Conservation (phyloP, 2,888 invertebrate genomes). For the Erebia palarica region DNA sequence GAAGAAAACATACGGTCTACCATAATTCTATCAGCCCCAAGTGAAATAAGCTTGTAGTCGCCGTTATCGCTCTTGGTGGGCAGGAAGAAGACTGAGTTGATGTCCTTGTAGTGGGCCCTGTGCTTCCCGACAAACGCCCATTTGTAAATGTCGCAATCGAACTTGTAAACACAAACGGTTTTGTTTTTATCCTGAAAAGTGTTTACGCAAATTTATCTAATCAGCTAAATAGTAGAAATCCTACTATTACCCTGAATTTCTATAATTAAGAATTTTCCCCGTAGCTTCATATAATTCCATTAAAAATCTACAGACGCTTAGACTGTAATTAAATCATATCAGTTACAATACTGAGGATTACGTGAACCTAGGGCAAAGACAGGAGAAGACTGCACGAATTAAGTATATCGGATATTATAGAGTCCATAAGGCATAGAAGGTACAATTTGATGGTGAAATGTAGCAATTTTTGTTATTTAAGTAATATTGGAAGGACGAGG, state of each 20-base stretch:
- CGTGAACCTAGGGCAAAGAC: no score
- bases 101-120: conserved; percentile 82
- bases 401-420: no score
- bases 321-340: no score
- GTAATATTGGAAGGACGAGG: no score
- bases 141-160: conserved; percentile 52
- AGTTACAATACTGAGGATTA: no score
- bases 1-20: conserved; percentile 37
- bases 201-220: no score
- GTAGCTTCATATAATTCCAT: no score
- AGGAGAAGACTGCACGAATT: no score
- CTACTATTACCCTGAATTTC: background rate
- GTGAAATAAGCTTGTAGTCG: conserved; percentile 78
- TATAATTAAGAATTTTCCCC: background rate
- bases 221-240: background rate
- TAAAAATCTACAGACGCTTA: background rate
- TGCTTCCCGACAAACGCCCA: conserved; percentile 84
- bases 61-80: conserved; percentile 57
- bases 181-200: conserved; percentile 74
- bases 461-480: no score
- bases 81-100: conserved; percentile 81
- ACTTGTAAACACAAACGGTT: conserved; percentile 78
- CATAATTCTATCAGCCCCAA: conserved; percentile 83
- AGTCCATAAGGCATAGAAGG: no score
- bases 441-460: no score